Conservation (phyloP, 2,888 invertebrate species). For the Dendrolimus pini region DNA sequence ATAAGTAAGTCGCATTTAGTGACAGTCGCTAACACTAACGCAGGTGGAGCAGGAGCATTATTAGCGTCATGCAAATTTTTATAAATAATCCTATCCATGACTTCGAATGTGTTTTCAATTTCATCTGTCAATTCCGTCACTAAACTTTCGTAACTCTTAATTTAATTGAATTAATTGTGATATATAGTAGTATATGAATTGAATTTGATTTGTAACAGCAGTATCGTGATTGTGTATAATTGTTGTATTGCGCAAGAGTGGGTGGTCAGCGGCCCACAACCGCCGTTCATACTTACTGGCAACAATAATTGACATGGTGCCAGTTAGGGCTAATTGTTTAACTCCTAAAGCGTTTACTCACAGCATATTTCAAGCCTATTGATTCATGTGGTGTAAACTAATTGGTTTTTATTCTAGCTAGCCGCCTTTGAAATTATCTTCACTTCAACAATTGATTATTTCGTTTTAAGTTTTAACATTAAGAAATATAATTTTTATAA, state of each 20-base stretch:
- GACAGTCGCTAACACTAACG: too few relatives aligned
- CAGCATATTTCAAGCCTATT: not conserved
- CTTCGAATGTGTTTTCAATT: too few relatives aligned
- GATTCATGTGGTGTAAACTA: not conserved
- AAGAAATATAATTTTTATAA: too few relatives aligned
- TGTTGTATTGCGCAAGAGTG: slow-evolving; percentile 39
- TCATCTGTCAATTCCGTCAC: not conserved
- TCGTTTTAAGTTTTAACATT: too few relatives aligned
- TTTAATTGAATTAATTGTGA: slow-evolving; percentile 5
- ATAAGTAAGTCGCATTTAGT: too few relatives aligned
- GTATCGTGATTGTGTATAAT: slow-evolving; percentile 42
- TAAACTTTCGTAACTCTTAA: not conserved
- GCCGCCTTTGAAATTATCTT: too few relatives aligned
- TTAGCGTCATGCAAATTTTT: too few relatives aligned
- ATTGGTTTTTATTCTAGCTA: not conserved
- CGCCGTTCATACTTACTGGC: slow-evolving; percentile 14
- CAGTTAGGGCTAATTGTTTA: slow-evolving; percentile 32
- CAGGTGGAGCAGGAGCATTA: too few relatives aligned
- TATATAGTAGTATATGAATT: slow-evolving; percentile 22
- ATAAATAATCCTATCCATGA: too few relatives aligned
- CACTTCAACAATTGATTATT: too few relatives aligned
- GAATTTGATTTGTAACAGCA: slow-evolving; percentile 40
- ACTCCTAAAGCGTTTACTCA: slow-evolving; percentile 19
- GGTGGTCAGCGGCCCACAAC: slow-evolving; percentile 21
- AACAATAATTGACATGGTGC: slow-evolving; percentile 31